Evolutionary conservation across 2,113 vertebrate genomes (phyloP).

Genomic region (Agapornis roseicollis): DNA sequence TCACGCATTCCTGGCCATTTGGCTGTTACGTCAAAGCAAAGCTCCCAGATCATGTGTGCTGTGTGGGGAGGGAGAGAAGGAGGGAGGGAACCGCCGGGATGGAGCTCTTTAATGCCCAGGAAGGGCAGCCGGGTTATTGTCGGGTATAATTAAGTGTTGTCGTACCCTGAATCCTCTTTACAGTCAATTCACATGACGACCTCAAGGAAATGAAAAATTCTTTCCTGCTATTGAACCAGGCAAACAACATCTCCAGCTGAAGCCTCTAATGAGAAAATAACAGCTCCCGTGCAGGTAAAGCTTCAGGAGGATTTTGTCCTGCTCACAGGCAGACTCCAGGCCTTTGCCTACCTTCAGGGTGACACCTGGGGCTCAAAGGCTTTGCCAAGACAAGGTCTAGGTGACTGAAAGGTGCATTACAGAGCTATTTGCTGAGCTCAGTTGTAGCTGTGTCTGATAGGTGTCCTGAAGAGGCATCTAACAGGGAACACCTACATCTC

Average conservation of each 20-base stretch:
- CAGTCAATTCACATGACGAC: slow-evolving; percentile 4
- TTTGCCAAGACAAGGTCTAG: not conserved
- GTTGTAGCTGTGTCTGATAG: not conserved
- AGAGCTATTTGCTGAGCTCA: not conserved
- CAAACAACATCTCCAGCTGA: slow-evolving; percentile 8
- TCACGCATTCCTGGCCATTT: not conserved
- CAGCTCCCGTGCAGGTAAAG: not conserved
- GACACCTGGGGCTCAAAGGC: not conserved
- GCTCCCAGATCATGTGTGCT: not conserved
- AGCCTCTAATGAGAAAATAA: not conserved
- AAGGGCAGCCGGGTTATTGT: slow-evolving; percentile 60
- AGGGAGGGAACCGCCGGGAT: not conserved
- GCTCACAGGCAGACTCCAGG: not conserved
- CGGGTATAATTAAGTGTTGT: slow-evolving; percentile 27
- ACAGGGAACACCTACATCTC: not conserved
- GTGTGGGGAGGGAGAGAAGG: not conserved
- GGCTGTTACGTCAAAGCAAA: slow-evolving; percentile 16
- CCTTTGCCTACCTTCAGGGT: not conserved
- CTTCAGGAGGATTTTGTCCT: not conserved
- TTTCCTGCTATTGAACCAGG: slow-evolving; percentile 24
- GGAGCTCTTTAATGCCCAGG: slow-evolving; percentile 31
- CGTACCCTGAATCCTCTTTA: not conserved
- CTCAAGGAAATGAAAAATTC: slow-evolving; percentile 50
- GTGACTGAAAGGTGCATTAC: not conserved
- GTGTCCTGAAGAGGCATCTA: not conserved